Percentiles rank a stretch among this genome's conserved stretches.
These are phyloP conservation scores for Pemphredon lugubris DNA, from an alignment of 2,888 invertebrate species.

Conservation along the genomic window DNA sequence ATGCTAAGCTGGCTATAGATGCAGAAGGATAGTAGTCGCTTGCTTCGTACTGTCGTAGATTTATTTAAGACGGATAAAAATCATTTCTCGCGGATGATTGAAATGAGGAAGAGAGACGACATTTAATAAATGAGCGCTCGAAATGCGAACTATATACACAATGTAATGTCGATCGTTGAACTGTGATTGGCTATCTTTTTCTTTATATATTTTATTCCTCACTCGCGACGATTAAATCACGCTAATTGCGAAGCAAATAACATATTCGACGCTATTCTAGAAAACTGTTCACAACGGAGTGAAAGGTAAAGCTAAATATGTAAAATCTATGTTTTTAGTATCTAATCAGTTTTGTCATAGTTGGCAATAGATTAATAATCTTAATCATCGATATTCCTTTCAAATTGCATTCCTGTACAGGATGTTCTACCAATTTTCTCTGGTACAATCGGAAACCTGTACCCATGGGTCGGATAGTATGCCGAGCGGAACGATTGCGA, in stretches of 20 bases:
- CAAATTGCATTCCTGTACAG: constrained; percentile 60
- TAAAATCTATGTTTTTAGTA: constrained; percentile 44
- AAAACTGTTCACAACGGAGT: constrained; percentile 48
- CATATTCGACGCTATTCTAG: constrained; percentile 31
- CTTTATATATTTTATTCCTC: constrained; percentile 15
- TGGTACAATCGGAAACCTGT: constrained; percentile 12
- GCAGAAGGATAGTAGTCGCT: constrained; percentile 26
- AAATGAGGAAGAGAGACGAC: constrained; percentile 9
- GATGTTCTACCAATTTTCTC: constrained; percentile 34
- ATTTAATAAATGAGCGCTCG: constrained; percentile 22
- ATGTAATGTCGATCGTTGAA: constrained; percentile 40
- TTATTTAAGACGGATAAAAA: too few relatives aligned
- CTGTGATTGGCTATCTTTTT: constrained; percentile 24
- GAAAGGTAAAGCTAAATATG: constrained; percentile 46
- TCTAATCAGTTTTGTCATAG: constrained; percentile 52
- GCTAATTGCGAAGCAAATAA: constrained; percentile 41
- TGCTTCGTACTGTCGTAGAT: background rate
- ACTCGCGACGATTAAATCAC: constrained; percentile 22
- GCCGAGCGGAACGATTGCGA: constrained; percentile 50
- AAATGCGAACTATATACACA: constrained; percentile 50
- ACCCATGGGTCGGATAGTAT: constrained; percentile 17
- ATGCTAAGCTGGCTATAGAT: constrained; percentile 11
- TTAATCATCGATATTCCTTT: constrained; percentile 42
- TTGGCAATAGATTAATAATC: constrained; percentile 50
- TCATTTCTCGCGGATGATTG: constrained; percentile 18